These are phyloP conservation scores for Agonum fuliginosum DNA, from an alignment of 2,888 invertebrate genomes.

Conservation along the genomic window DNA sequence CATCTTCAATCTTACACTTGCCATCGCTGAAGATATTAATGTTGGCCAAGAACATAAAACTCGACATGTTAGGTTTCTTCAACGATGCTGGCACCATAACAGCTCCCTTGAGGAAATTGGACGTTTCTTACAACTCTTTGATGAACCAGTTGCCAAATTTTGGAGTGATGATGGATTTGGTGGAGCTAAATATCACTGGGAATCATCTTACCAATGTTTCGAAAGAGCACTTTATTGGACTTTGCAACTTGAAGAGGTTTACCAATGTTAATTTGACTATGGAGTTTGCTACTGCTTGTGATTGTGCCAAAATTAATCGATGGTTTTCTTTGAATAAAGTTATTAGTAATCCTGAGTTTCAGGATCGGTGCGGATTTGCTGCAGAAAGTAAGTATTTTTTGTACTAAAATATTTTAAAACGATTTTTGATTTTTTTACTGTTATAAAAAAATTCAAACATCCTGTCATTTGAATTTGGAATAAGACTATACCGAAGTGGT, in stretches of 20 bases:
- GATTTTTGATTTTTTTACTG: too few relatives aligned
- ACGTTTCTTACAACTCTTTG: slow-evolving; percentile 47
- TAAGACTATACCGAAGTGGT: too few relatives aligned
- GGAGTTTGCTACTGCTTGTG: slow-evolving; percentile 51
- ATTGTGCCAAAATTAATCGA: slow-evolving; percentile 43
- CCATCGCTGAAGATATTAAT: slow-evolving; percentile 28
- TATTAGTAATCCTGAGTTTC: slow-evolving; percentile 32
- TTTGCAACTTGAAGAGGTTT: slow-evolving; percentile 47
- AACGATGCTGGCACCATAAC: slow-evolving; percentile 37
- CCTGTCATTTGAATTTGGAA: too few relatives aligned
- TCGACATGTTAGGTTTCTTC: slow-evolving; percentile 35
- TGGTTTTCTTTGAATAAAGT: slow-evolving; percentile 42
- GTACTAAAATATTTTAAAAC: neutral
- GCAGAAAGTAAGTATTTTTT: slow-evolving; percentile 48
- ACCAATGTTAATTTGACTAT: slow-evolving; percentile 46
- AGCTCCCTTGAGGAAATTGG: slow-evolving; percentile 50
- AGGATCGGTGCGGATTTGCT: slow-evolving; percentile 10
- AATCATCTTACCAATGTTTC: slow-evolving; percentile 56
- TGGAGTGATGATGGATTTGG: slow-evolving; percentile 49
- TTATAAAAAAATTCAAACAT: too few relatives aligned
- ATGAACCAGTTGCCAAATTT: slow-evolving; percentile 49
- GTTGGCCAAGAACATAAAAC: slow-evolving; percentile 32
- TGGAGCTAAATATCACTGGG: slow-evolving; percentile 48
- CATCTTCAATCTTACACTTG: slow-evolving; percentile 45
- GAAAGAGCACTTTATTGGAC: slow-evolving; percentile 38